These are phyloP conservation scores for Plectrocnemia conspersa DNA, from an alignment of 1,140 invertebrate species.

Conservation along the genomic window DNA sequence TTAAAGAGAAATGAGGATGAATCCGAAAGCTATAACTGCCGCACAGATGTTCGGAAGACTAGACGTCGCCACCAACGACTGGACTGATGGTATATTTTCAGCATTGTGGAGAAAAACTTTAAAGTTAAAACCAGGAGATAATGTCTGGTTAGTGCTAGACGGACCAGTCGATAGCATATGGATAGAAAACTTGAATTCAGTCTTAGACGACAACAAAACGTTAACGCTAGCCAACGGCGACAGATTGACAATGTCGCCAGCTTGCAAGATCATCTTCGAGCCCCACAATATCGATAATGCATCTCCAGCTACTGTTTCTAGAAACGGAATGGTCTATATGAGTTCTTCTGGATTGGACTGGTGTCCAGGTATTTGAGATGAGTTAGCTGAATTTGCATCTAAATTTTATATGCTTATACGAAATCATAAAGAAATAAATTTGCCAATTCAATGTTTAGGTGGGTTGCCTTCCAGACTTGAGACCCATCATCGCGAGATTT, in stretches of 20 bases:
- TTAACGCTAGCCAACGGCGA: slow-evolving; percentile 92
- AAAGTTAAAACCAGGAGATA: slow-evolving; percentile 80
- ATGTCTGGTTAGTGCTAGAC: slow-evolving; percentile 90
- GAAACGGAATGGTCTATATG: slow-evolving; percentile 98
- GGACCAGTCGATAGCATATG: slow-evolving; percentile 95
- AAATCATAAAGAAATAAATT: too few relatives aligned
- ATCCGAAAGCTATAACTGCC: slow-evolving; percentile 95
- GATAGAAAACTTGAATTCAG: slow-evolving; percentile 97
- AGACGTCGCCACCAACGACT: slow-evolving; percentile 96
- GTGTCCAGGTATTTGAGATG: slow-evolving; percentile 60
- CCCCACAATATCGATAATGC: slow-evolving; percentile 96
- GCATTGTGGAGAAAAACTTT: slow-evolving; percentile 92
- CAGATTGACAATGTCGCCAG: slow-evolving; percentile 84
- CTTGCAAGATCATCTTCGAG: slow-evolving; percentile 94
- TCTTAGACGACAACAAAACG: slow-evolving; percentile 92
- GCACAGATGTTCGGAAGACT: slow-evolving; percentile 95
- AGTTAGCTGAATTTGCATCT: too few relatives aligned
- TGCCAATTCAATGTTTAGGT: too few relatives aligned
- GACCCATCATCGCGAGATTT: not conserved
- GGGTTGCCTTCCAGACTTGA: too few relatives aligned
- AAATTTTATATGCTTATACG: too few relatives aligned
- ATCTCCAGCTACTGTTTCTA: slow-evolving; percentile 90
- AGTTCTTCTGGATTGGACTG: slow-evolving; percentile 91
- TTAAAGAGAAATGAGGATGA: slow-evolving; percentile 92
- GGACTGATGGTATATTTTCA: slow-evolving; percentile 97